Percentiles rank a stretch among this genome's conserved stretches.
These are phyloP conservation scores for Aratinga solstitialis DNA, from an alignment of 2,797 vertebrate genomes.

Conservation along the genomic window DNA sequence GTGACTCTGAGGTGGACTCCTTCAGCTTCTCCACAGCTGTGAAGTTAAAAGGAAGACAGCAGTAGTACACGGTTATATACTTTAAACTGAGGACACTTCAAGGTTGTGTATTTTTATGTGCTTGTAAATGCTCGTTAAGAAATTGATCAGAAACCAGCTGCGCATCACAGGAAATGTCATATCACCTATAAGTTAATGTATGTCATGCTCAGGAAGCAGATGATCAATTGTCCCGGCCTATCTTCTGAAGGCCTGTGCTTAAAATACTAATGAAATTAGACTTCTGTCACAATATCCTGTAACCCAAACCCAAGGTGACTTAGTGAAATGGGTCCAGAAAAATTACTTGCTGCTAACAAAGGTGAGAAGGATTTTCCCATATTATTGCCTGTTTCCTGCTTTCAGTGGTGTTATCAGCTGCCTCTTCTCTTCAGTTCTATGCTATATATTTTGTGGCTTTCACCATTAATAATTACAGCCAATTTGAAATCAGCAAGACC, in stretches of 20 bases:
- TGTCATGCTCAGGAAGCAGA: not conserved
- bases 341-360: not conserved
- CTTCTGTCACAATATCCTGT: not conserved
- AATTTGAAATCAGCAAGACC: not conserved
- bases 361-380: not conserved
- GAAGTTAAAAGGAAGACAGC: not conserved
- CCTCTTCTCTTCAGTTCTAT: not conserved
- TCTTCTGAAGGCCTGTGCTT: not conserved
- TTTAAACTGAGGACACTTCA: not conserved
- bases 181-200: not conserved
- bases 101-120: not conserved
- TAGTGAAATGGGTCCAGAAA: not conserved
- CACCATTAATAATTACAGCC: not conserved
- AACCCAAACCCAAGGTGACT: not conserved
- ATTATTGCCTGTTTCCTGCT: not conserved
- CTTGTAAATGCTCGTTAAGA: not conserved
- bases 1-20: slow-evolving; percentile 83
- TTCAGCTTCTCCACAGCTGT: slow-evolving; percentile 88
- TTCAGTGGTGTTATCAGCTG: not conserved
- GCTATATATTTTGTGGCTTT: not conserved
- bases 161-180: not conserved
- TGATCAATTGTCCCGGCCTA: not conserved
- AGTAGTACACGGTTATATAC: not conserved
- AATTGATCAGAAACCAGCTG: not conserved
- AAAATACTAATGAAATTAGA: not conserved